These are phyloP conservation scores for Lasaia peninsularis DNA, from an alignment of 1,140 invertebrate genomes.

Conservation along the genomic window DNA sequence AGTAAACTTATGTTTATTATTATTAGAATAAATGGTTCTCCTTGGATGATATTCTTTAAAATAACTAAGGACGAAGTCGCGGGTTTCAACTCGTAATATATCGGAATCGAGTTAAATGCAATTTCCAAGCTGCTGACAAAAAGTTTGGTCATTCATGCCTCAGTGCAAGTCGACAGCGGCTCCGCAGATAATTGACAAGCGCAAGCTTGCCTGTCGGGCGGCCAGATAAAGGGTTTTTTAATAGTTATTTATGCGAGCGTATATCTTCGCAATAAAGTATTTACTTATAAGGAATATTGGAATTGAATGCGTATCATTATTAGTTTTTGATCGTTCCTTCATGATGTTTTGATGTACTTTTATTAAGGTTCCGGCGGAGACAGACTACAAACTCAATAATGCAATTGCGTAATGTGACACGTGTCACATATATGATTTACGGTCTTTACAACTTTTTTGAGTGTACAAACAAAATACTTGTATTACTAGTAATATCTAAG, in stretches of 20 bases:
- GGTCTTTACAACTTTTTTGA: too few relatives aligned
- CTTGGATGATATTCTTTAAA: too few relatives aligned
- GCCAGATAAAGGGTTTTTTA: constrained; percentile 37
- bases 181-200: constrained; percentile 43
- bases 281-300: constrained; percentile 12
- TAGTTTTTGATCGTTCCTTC: neutral
- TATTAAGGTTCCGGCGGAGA: constrained; percentile 5
- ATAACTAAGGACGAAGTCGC: too few relatives aligned
- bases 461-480: too few relatives aligned
- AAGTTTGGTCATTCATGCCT: constrained; percentile 33
- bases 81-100: too few relatives aligned
- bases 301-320: constrained; percentile 1
- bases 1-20: too few relatives aligned
- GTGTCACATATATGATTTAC: too few relatives aligned
- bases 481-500: too few relatives aligned
- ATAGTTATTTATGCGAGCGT: constrained; percentile 1
- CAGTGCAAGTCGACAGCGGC: constrained; percentile 21
- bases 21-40: too few relatives aligned
- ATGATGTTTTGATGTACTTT: neutral
- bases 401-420: too few relatives aligned
- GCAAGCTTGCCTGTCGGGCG: constrained; percentile 32
- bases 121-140: constrained; percentile 24
- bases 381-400: too few relatives aligned
- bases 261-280: constrained; percentile 19
- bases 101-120: neutral